These are phyloP conservation scores for Mormyrops boulengeri DNA, from an alignment of 2,797 vertebrate species.

Conservation along the genomic window DNA sequence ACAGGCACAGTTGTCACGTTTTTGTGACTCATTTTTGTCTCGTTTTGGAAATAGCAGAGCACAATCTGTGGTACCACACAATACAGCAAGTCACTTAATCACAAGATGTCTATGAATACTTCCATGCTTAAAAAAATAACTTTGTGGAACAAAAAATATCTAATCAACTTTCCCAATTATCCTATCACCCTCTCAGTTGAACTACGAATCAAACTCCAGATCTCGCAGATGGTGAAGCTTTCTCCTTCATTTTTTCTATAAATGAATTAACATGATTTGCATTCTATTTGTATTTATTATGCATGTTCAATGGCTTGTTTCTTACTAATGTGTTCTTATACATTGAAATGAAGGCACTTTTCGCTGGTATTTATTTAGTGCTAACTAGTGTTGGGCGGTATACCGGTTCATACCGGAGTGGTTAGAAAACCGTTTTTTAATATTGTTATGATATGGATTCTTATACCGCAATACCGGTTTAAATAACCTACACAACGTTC, in stretches of 20 bases:
- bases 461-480: too few relatives aligned
- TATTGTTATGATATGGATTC: too few relatives aligned
- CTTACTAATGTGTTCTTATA: neutral
- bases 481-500: too few relatives aligned
- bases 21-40: neutral
- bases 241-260: neutral
- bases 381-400: neutral
- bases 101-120: neutral
- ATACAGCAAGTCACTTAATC: neutral
- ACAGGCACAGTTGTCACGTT: neutral
- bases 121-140: neutral
- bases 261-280: neutral
- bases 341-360: neutral
- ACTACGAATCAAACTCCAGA: neutral
- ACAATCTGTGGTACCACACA: neutral
- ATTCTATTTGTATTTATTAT: neutral
- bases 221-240: neutral
- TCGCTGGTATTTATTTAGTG: neutral
- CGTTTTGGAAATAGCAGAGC: neutral
- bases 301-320: neutral
- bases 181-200: neutral
- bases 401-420: too few relatives aligned
- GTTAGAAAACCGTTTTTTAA: too few relatives aligned
- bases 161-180: neutral
- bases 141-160: neutral